These are phyloP conservation scores for Prunella strophiata DNA, from an alignment of 2,797 vertebrate species.

Conservation along the genomic window DNA sequence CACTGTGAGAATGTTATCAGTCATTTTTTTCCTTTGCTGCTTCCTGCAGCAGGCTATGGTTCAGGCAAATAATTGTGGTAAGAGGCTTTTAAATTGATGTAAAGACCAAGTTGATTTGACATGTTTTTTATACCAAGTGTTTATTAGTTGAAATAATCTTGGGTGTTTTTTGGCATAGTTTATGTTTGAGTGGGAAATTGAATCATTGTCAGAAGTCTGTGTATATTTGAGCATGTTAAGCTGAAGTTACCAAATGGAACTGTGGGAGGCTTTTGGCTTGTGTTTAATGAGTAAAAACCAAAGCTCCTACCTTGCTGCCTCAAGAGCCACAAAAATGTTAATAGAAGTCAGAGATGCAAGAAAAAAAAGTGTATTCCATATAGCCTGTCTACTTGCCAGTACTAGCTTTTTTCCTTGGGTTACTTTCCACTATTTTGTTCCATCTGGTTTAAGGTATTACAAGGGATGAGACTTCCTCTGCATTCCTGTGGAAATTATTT, in stretches of 20 bases:
- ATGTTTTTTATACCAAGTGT: slow-evolving; percentile 59
- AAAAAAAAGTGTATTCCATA: background rate
- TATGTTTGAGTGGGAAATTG: slow-evolving; percentile 54
- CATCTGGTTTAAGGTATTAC: background rate
- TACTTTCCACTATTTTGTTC: slow-evolving; percentile 1
- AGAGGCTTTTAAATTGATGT: slow-evolving; percentile 47
- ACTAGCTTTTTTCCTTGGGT: background rate
- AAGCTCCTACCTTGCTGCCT: slow-evolving; percentile 43
- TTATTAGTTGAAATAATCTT: slow-evolving; percentile 69
- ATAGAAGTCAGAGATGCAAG: slow-evolving; percentile 28
- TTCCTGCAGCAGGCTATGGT: background rate
- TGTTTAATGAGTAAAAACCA: slow-evolving; percentile 2
- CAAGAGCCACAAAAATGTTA: slow-evolving; percentile 46
- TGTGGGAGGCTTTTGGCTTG: slow-evolving; percentile 56
- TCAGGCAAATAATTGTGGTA: slow-evolving; percentile 26
- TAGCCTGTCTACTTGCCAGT: background rate
- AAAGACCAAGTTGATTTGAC: slow-evolving; percentile 46
- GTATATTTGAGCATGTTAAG: slow-evolving; percentile 29
- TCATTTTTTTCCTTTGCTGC: background rate
- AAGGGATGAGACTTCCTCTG: background rate
- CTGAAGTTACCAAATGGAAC: slow-evolving; percentile 42
- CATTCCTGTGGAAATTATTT: slow-evolving; percentile 37
- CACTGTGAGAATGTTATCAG: background rate
- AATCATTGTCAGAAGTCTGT: slow-evolving; percentile 55
- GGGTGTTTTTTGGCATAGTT: slow-evolving; percentile 41